Conservation (phyloP, 2,113 vertebrate species). For the Oreochromis spilurus region DNA sequence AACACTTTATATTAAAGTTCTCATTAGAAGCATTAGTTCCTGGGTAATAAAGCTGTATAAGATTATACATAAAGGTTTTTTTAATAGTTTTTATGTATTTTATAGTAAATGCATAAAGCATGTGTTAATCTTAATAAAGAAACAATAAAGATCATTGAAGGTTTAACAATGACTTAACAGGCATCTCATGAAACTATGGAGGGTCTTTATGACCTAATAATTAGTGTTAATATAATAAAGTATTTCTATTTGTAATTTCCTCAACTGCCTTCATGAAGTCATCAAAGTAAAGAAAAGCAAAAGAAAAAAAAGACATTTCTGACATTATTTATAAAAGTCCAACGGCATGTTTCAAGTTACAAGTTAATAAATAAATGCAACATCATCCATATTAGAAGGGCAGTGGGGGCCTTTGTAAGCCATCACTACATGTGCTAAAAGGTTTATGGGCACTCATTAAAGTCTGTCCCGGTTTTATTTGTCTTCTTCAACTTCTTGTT, state of each 20-base stretch:
- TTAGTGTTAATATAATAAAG: neutral
- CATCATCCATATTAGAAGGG: neutral
- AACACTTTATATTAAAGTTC: neutral
- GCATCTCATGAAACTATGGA: neutral
- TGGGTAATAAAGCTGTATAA: neutral
- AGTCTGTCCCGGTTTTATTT: neutral
- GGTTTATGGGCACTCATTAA: neutral
- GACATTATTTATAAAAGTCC: neutral
- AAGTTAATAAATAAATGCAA: neutral
- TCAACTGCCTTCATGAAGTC: neutral
- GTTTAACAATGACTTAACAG: neutral
- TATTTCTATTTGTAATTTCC: neutral
- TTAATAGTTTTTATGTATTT: neutral
- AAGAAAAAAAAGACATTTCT: neutral
- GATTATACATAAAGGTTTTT: neutral
- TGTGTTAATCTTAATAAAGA: neutral
- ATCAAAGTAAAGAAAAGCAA: neutral
- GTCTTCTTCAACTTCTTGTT: neutral
- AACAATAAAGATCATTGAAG: neutral
- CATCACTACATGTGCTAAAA: neutral
- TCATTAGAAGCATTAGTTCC: neutral
- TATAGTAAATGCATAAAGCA: neutral
- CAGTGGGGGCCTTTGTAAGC: neutral
- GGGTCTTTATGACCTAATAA: neutral
- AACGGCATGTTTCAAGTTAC: neutral